These are phyloP conservation scores for Takifugu bimaculatus DNA, from an alignment of 2,113 vertebrate genomes.

Conservation along the genomic window DNA sequence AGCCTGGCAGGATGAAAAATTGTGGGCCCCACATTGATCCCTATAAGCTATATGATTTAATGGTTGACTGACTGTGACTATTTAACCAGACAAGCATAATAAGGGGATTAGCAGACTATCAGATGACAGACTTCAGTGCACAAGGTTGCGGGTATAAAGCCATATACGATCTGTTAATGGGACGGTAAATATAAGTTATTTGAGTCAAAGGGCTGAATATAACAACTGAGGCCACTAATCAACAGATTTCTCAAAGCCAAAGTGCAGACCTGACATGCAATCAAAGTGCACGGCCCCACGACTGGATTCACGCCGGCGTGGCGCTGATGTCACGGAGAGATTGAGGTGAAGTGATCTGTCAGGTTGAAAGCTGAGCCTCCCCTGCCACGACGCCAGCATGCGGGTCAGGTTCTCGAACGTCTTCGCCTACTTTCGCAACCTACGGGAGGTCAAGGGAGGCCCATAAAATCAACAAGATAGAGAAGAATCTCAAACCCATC, in stretches of 20 bases:
- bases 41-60: slow-evolving; percentile 52
- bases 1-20: slow-evolving; percentile 14
- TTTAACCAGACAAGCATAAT: slow-evolving; percentile 63
- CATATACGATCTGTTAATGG: slow-evolving; percentile 24
- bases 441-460: not conserved
- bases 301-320: slow-evolving; percentile 36
- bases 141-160: slow-evolving; percentile 45
- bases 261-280: slow-evolving; percentile 37
- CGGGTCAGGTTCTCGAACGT: not conserved
- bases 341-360: slow-evolving; percentile 58
- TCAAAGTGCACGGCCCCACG: slow-evolving; percentile 34
- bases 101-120: slow-evolving; percentile 64
- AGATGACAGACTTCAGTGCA: slow-evolving; percentile 58
- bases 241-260: not conserved
- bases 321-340: slow-evolving; percentile 62
- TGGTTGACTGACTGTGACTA: slow-evolving; percentile 56
- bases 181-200: slow-evolving; percentile 7
- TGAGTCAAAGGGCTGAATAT: not conserved
- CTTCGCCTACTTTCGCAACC: slow-evolving; percentile 28
- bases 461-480: not conserved
- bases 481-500: no score
- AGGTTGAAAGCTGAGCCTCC: slow-evolving; percentile 36
- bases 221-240: not conserved
- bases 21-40: slow-evolving; percentile 52
- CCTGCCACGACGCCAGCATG: slow-evolving; percentile 14